Percentiles rank a stretch among this genome's conserved stretches.
phyloP scores from a whole-genome alignment of 2,113 vertebrate species.

The Python bivittatus region DNA sequence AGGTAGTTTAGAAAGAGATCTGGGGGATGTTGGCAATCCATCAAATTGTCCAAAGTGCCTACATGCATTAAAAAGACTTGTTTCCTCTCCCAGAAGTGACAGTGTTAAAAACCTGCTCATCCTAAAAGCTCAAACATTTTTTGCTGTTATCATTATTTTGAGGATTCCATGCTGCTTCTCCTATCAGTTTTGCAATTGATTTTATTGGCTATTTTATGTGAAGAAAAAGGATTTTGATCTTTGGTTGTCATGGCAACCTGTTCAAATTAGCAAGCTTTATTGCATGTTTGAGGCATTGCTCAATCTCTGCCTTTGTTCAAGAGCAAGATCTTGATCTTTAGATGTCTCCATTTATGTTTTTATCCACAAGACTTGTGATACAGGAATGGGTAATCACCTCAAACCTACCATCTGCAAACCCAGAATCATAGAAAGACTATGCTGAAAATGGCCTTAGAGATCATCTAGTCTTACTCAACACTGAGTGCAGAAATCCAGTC shows the following conservation, averaged over 20 bases:
- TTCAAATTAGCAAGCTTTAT: constrained; percentile 64
- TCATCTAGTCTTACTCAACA: neutral
- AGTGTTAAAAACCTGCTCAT: constrained; percentile 47
- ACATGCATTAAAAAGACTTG: constrained; percentile 19
- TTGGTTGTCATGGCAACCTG: constrained; percentile 60
- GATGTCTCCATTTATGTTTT: constrained; percentile 51
- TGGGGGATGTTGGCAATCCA: constrained; percentile 31
- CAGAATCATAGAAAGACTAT: neutral
- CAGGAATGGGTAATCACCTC: neutral
- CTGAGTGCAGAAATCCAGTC: neutral
- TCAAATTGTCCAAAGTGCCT: constrained; percentile 28
- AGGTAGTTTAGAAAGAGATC: neutral
- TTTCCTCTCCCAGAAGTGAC: constrained; percentile 7
- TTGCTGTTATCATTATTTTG: constrained; percentile 42
- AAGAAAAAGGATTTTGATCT: constrained; percentile 56
- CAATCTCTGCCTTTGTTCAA: constrained; percentile 45
- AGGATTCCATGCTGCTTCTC: constrained; percentile 35
- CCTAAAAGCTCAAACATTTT: constrained; percentile 30
- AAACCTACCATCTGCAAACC: neutral
- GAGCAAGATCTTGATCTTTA: constrained; percentile 49
- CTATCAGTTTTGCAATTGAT: constrained; percentile 30
- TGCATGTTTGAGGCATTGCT: constrained; percentile 64
- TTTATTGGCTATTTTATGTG: constrained; percentile 44
- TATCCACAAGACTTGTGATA: constrained; percentile 19
- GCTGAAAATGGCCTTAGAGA: neutral